Base-by-base conservation (phyloP, 1,140 invertebrate species). In the Aphidius gifuensis region DNA sequence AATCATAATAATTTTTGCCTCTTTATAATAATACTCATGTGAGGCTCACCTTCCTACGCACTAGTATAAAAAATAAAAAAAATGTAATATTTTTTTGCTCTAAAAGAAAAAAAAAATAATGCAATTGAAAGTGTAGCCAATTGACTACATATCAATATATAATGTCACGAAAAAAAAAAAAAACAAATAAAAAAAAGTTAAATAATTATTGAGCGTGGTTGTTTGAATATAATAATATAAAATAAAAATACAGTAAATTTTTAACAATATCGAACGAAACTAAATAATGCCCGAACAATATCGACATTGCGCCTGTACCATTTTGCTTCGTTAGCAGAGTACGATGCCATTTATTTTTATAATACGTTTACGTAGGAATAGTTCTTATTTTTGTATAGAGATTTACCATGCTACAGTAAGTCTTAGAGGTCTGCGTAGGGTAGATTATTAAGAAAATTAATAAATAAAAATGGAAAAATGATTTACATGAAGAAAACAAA, bases 351-450 rank as follows among this genome's bases (percentile, higher is more conserved):
- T 80, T 80, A 80, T 80, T 80, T 80, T 80, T 80, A 70, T 80
- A 80, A 80, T 80, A 78, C 75, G 78, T 80, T 80, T 80, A 80
- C 72, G 80, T 81, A 81, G 80, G 62, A 67, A 81, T 81, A 81
- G 78, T 78, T 79, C 70, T 81, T 81, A 81, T 81, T 81, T 81
- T 81, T 81, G 80, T 81, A 81, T 81, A 81, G 79, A 55, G 76
- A 74, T 81, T 81, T 81, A 81, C 74, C 75, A 74, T 80, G 78
- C 78, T 80, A 80, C 67, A 74, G 77, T 79, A 80, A 80, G 76
- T 80, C 78, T 80, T 80, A 80, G 76, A 80, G 78, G 79, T 76
- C 80, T 81, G 78, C 77, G 74, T 75, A 77, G 64, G 71, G 71
- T 74, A 76, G 71, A 72, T 68, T 69, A 73, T 73, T 71, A 70